These are phyloP conservation scores for Drosophila kikkawai DNA, from an alignment of 1,140 invertebrate genomes.

Conservation along the genomic window DNA sequence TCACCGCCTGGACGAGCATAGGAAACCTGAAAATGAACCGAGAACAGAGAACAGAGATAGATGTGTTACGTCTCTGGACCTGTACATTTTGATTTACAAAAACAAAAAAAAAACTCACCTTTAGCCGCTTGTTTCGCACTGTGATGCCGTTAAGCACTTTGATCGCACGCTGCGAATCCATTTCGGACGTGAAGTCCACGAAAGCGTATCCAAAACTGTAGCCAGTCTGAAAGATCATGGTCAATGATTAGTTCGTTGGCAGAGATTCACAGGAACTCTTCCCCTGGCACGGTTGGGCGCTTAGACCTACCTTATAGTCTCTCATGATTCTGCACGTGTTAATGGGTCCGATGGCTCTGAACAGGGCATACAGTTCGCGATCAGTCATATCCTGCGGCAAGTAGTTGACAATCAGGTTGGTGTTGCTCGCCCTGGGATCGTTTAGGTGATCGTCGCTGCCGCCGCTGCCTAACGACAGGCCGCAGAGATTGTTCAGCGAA, in stretches of 20 bases:
- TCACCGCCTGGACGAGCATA: conserved; percentile 96
- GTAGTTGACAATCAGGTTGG: conserved; percentile 98
- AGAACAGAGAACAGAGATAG: not conserved
- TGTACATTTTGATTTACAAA: not conserved
- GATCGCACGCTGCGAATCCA: conserved; percentile 95
- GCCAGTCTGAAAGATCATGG: conserved; percentile 89
- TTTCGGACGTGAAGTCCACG: conserved; percentile 94
- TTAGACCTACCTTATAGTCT: conserved; percentile 90
- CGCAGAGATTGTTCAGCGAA: conserved; percentile 79
- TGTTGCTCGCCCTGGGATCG: conserved; percentile 84
- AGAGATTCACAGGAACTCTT: not conserved
- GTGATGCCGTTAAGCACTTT: conserved; percentile 94
- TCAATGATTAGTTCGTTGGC: not conserved
- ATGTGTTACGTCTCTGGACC: not conserved
- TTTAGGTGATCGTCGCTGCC: conserved; percentile 71
- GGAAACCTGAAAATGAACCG: conserved; percentile 88
- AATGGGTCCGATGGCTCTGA: conserved; percentile 93
- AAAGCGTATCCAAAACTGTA: conserved; percentile 99
- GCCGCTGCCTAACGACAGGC: conserved; percentile 68
- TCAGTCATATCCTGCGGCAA: conserved; percentile 97
- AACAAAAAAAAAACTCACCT: conserved; percentile 85
- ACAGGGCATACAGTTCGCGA: conserved; percentile 95
- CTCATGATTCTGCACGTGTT: conserved; percentile 96
- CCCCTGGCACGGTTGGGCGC: not conserved
- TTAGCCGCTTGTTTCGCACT: conserved; percentile 93